These are phyloP conservation scores for Eueides isabella DNA, from an alignment of 1,140 invertebrate genomes.

Conservation along the genomic window DNA sequence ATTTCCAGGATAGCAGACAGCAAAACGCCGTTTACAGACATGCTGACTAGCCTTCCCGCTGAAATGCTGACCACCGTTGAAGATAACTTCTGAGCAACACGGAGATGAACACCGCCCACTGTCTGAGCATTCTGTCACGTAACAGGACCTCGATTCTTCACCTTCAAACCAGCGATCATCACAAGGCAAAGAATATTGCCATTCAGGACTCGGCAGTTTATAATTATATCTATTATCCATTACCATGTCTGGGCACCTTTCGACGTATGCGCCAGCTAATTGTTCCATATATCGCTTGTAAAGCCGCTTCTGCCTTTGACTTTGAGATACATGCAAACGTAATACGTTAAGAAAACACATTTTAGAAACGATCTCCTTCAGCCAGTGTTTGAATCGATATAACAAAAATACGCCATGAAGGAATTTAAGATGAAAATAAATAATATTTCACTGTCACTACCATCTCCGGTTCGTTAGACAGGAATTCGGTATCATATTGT, in stretches of 20 bases:
- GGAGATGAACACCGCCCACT: slow-evolving; percentile 75
- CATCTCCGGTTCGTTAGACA: slow-evolving; percentile 29
- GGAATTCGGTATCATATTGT: slow-evolving; percentile 35
- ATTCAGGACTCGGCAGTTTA: slow-evolving; percentile 57
- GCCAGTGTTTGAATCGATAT: not conserved
- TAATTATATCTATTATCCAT: slow-evolving; percentile 61
- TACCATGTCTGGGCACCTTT: slow-evolving; percentile 63
- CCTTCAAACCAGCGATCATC: slow-evolving; percentile 59
- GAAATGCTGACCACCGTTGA: slow-evolving; percentile 78
- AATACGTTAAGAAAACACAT: slow-evolving; percentile 81
- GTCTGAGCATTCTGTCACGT: slow-evolving; percentile 63
- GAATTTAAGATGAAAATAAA: slow-evolving; percentile 29
- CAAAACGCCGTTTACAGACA: slow-evolving; percentile 49
- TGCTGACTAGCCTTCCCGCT: slow-evolving; percentile 61
- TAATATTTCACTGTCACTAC: slow-evolving; percentile 24
- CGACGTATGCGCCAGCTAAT: slow-evolving; percentile 70
- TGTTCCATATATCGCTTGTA: slow-evolving; percentile 80
- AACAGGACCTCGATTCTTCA: slow-evolving; percentile 60
- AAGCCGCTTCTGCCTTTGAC: slow-evolving; percentile 77
- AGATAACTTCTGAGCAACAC: slow-evolving; percentile 79
- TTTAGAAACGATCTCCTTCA: slow-evolving; percentile 41
- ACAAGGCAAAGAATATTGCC: slow-evolving; percentile 60
- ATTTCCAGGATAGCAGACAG: slow-evolving; percentile 72
- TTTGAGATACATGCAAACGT: slow-evolving; percentile 77
- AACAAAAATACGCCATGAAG: not conserved